A percentile compares a stretch with the other conserved stretches of the same genome.
These are phyloP conservation scores for Macropus fuliginosus DNA, from an alignment of 2,797 vertebrate genomes.

Conservation along the genomic window DNA sequence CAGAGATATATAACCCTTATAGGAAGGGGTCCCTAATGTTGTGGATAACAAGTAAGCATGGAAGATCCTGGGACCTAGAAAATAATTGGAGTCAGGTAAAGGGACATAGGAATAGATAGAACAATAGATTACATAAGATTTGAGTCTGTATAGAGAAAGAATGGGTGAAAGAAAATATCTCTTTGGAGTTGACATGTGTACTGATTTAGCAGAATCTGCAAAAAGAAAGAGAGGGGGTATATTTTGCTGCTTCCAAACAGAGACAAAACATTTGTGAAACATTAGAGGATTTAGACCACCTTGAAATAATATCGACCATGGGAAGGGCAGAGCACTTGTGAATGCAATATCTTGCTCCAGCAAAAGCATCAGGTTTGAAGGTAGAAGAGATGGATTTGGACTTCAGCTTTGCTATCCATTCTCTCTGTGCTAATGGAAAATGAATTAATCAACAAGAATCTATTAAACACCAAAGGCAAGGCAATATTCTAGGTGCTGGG, in stretches of 20 bases:
- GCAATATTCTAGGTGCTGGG: background rate
- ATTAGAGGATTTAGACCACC: background rate
- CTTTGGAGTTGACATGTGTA: background rate
- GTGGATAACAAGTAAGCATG: background rate
- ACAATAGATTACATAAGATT: background rate
- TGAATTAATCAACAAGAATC: background rate
- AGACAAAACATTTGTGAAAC: background rate
- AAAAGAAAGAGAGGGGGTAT: background rate
- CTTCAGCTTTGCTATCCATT: background rate
- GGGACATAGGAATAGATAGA: background rate
- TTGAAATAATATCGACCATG: background rate
- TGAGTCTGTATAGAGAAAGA: background rate
- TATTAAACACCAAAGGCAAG: background rate
- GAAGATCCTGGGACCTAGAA: background rate
- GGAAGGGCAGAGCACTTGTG: background rate
- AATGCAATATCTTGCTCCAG: background rate
- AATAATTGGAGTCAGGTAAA: background rate
- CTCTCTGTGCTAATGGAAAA: background rate
- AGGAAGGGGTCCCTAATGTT: background rate
- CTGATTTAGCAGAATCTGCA: background rate
- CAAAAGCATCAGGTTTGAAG: background rate
- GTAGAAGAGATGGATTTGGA: background rate
- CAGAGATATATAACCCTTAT: background rate
- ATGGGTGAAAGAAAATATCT: background rate
- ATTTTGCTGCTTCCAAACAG: background rate